Percentiles rank a stretch among this genome's conserved stretches.
Conservation (phyloP, 2,797 vertebrate species). For the Gobio occitaniae region DNA sequence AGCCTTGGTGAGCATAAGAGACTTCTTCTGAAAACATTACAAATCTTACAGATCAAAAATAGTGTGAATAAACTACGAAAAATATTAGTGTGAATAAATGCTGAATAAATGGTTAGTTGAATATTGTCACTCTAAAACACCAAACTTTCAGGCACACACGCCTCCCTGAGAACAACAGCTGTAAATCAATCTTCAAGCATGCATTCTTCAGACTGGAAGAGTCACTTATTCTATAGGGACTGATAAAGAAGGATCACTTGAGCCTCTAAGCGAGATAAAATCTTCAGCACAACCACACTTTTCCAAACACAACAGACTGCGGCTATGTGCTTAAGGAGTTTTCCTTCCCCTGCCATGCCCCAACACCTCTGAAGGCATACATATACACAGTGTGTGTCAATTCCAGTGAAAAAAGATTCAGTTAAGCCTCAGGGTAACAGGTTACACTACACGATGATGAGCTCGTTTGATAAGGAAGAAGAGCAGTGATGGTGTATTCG, state of each 20-base stretch:
- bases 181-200: constrained; percentile 25
- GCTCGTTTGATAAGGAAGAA: not conserved
- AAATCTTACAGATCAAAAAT: no score
- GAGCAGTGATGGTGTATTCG: not conserved
- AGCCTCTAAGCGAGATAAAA: constrained; percentile 16
- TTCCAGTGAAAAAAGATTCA: constrained; percentile 1
- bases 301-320: not conserved
- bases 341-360: not conserved
- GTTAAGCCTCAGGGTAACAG: not conserved
- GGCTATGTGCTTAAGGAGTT: constrained; percentile 34
- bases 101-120: not conserved
- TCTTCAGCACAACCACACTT: not conserved
- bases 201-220: constrained; percentile 36
- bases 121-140: not conserved
- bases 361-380: constrained; percentile 1
- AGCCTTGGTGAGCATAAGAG: no score
- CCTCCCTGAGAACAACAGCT: not conserved
- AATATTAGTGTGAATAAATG: not conserved
- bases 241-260: constrained; percentile 18
- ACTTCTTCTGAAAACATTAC: no score
- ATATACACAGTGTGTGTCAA: not conserved
- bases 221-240: constrained; percentile 9
- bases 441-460: not conserved
- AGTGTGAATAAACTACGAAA: not conserved
- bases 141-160: not conserved